Conservation (phyloP, 2,113 vertebrate species). For the Aptenodytes patagonicus region DNA sequence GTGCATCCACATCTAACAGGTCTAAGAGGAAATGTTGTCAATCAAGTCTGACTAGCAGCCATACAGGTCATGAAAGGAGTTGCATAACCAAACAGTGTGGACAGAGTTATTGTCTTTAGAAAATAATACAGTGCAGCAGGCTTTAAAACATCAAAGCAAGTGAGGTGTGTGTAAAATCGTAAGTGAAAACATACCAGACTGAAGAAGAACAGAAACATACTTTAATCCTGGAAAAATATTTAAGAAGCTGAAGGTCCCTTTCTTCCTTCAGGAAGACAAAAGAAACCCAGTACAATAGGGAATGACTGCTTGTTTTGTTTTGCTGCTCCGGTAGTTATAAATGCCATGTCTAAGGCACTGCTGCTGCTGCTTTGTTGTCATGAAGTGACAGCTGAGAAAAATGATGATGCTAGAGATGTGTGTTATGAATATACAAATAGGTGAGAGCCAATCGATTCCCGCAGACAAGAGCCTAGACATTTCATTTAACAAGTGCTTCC, state of each 20-base stretch:
- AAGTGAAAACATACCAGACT: not conserved
- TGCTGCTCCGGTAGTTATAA: conserved; percentile 20
- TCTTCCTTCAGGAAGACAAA: conserved; percentile 13
- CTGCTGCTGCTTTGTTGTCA: not conserved
- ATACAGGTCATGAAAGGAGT: not conserved
- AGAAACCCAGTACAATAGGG: not conserved
- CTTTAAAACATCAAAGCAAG: not conserved
- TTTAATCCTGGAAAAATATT: not conserved
- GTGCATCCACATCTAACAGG: not conserved
- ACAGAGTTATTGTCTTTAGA: not conserved
- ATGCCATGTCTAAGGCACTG: not conserved
- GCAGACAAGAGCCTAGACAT: not conserved
- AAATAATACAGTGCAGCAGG: not conserved
- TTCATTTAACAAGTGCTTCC: not conserved
- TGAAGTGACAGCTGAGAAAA: conserved; percentile 60
- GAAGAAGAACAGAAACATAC: not conserved
- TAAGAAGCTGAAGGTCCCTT: not conserved
- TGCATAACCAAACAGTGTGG: not conserved
- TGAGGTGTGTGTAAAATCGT: not conserved
- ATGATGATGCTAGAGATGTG: conserved; percentile 23
- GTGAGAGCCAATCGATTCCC: not conserved
- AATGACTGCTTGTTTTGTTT: conserved; percentile 44
- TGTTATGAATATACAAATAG: conserved; percentile 54
- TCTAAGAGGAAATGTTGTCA: not conserved
- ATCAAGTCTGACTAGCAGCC: not conserved